Base-by-base conservation (phyloP, 35 echinoderm and acorn worm genomes). In the Apostichopus parvimensis region DNA sequence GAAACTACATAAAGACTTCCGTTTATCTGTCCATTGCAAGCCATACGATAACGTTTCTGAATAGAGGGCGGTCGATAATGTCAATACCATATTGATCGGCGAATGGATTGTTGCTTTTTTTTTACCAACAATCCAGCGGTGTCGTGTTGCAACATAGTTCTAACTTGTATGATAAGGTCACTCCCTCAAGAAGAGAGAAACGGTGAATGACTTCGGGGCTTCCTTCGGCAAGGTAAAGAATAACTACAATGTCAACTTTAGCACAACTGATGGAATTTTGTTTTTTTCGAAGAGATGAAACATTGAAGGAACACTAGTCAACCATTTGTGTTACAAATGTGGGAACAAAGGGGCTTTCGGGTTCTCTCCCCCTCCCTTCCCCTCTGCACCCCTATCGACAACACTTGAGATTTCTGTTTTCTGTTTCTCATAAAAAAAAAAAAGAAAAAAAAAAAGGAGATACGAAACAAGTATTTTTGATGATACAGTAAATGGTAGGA, bases 11-110 rank as follows among this genome's bases (percentile, higher is more conserved):
- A 68, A 68, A 68, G 64, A 68, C 64, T 68, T 68, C 64, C 64
- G 64, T 68, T 68, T 68, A 68, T 68, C 64, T 13, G 64, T 68
- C 10, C 10, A 8, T 13, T 10, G 17, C 10, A 68, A 8, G 17
- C 64, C 64, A 17, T 13, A 68, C 10, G 10, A 17, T 8, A 17
- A 68, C 26, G 17, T 68, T 68, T 68, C 3, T 68, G 64, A 68
- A 68, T 68, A 68, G 64, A 68, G 64, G 64, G 64, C 64, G 64
- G 64, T 68, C 64, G 64, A 68, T 68, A 68, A 68, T 68, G 64
- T 17, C 64, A 68, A 68, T 68, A 68, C 64, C 10, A 68, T 68
- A 68, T 68, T 17, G 64, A 68, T 68, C 17, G 17, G 64, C 10
- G 64, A 10, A 68, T 17, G 10, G 10, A 17, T 68, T 68, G 17